phyloP scores from a whole-genome alignment of 2,888 invertebrate species.

The Drosophila histrio region DNA sequence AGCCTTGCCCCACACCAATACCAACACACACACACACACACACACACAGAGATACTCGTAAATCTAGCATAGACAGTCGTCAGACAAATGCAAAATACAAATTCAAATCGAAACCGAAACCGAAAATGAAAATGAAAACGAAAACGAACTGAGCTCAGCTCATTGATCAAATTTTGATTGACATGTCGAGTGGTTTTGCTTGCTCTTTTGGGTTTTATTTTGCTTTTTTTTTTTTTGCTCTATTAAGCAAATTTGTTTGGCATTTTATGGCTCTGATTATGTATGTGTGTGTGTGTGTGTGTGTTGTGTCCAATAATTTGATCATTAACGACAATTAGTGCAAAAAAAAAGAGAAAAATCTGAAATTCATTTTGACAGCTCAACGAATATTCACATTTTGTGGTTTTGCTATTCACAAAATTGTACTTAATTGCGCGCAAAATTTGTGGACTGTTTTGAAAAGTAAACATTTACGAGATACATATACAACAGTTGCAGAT shows the following conservation, averaged over 20 bases:
- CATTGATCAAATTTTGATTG: conserved; percentile 79
- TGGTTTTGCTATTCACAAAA: conserved; percentile 35
- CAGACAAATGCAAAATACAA: conserved; percentile 43
- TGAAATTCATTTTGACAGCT: conserved; percentile 49
- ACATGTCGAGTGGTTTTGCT: conserved; percentile 71
- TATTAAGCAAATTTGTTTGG: conserved; percentile 66
- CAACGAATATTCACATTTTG: conserved; percentile 45
- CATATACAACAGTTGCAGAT: conserved; percentile 17
- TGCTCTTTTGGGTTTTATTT: conserved; percentile 34
- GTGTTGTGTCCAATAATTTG: conserved; percentile 59
- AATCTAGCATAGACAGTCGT: conserved; percentile 25
- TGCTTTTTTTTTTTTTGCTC: conserved; percentile 69
- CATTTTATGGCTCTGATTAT: conserved; percentile 41
- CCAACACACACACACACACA: conserved; percentile 19
- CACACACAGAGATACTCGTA: conserved; percentile 3
- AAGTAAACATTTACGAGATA: conserved; percentile 3
- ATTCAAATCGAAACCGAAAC: conserved; percentile 29
- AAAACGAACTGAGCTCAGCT: conserved; percentile 45
- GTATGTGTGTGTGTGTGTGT: background rate
- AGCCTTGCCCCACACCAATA: conserved; percentile 62
- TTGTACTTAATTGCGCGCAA: conserved; percentile 53
- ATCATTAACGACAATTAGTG: conserved; percentile 77
- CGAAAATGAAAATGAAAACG: conserved; percentile 21
- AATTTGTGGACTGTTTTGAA: conserved; percentile 43
- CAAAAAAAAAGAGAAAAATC: conserved; percentile 20